Conservation (phyloP, 2,113 vertebrate species). For the Garra rufa region DNA sequence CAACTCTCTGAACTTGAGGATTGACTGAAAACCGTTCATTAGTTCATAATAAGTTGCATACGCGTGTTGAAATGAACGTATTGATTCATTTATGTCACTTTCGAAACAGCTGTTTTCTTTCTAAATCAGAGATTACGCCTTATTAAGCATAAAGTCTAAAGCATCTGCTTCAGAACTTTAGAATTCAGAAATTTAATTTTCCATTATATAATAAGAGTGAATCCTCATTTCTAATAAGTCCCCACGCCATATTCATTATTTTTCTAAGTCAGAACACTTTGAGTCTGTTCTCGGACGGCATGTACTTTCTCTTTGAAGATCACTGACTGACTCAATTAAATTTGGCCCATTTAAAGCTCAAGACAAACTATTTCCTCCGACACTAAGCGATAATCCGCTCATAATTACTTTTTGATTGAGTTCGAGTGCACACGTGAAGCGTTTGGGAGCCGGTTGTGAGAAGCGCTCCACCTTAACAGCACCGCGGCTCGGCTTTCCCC, state of each 20-base stretch:
- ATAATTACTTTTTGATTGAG: not conserved
- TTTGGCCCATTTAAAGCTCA: not conserved
- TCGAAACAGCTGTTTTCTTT: not conserved
- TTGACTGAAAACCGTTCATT: not conserved
- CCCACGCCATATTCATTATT: not conserved
- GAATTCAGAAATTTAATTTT: no score
- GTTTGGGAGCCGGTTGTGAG: not conserved
- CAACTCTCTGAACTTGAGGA: not conserved
- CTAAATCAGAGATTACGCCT: not conserved
- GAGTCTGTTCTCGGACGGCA: slow-evolving; percentile 32
- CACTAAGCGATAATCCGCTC: not conserved
- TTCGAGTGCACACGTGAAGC: not conserved
- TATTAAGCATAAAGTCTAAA: not conserved
- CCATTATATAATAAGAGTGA: not conserved
- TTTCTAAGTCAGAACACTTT: not conserved
- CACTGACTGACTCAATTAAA: not conserved
- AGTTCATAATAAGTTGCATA: not conserved
- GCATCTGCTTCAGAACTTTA: no score
- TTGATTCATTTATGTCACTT: not conserved
- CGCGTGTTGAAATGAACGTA: not conserved
- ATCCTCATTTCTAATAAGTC: not conserved
- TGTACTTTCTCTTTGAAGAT: not conserved
- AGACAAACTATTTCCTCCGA: not conserved
- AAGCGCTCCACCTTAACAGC: slow-evolving; percentile 52
- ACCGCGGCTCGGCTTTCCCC: not conserved